Conservation (phyloP, 2,797 vertebrate genomes). For the Chiloscyllium punctatum region DNA sequence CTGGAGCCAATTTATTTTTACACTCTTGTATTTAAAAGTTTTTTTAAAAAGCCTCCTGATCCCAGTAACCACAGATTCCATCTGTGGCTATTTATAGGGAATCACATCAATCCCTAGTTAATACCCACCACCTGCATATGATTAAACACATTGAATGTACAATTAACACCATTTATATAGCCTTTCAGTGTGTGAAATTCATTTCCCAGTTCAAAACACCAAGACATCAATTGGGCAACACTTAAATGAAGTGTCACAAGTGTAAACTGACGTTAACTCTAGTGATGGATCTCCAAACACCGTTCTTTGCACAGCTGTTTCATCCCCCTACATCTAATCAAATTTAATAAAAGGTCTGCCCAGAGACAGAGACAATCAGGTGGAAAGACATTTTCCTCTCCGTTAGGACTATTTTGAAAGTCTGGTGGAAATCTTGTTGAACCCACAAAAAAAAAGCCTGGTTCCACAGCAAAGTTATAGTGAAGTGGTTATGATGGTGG, state of each 20-base stretch:
- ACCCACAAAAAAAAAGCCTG: not conserved
- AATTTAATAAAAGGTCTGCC: no score
- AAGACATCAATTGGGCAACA: not conserved
- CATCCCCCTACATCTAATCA: not conserved
- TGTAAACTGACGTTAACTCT: not conserved
- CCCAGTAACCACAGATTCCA: no score
- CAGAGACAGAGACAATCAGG: not conserved
- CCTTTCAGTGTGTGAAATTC: not conserved
- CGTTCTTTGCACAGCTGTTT: not conserved
- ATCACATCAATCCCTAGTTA: not conserved
- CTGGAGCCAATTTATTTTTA: not conserved
- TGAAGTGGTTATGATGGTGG: not conserved
- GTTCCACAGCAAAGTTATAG: not conserved
- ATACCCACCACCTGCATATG: not conserved
- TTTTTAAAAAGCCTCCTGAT: not conserved
- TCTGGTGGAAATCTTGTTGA: no score
- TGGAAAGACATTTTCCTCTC: not conserved
- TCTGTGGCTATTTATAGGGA: not conserved
- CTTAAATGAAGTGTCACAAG: not conserved
- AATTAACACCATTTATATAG: not conserved
- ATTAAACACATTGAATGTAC: not conserved
- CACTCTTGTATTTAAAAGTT: not conserved
- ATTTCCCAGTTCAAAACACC: not conserved
- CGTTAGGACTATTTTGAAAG: no score
- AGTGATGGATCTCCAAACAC: not conserved